Evolutionary conservation across 2,888 invertebrate genomes (phyloP).

Genomic region (Anorthoa munda): DNA sequence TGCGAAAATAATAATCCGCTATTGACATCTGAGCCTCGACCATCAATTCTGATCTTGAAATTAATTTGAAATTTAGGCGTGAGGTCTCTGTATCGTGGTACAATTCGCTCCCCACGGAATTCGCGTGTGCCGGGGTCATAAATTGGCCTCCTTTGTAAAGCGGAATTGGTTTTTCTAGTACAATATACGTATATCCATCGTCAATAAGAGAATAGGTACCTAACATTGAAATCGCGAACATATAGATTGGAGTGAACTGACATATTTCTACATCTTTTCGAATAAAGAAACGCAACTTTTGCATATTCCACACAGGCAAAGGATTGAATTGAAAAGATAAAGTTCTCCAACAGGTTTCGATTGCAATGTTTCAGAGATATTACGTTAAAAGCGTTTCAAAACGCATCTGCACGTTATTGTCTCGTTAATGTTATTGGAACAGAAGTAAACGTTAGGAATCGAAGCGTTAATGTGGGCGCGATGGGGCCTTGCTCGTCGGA

Average conservation of each 20-base stretch:
- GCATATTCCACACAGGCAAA: background rate
- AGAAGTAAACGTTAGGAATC: conserved; percentile 58
- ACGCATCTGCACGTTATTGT: conserved; percentile 52
- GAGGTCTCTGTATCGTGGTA: conserved; percentile 56
- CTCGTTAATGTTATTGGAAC: conserved; percentile 60
- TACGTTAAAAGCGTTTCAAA: conserved; percentile 46
- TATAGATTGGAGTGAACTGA: conserved; percentile 7
- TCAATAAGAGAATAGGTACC: conserved; percentile 65
- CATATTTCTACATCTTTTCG: conserved; percentile 11
- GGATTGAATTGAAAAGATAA: conserved; percentile 36
- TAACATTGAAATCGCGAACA: conserved; percentile 32
- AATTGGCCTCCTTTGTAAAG: conserved; percentile 83
- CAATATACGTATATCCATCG: conserved; percentile 70
- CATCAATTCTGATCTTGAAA: conserved; percentile 70
- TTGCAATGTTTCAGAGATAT: conserved; percentile 46
- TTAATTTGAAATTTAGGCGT: conserved; percentile 71
- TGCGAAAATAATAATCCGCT: conserved; percentile 65
- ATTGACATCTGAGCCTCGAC: conserved; percentile 62
- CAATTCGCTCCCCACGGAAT: conserved; percentile 64
- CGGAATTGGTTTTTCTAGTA: conserved; percentile 85
- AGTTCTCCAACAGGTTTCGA: conserved; percentile 15
- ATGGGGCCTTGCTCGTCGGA: conserved; percentile 64
- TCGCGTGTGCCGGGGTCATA: conserved; percentile 78
- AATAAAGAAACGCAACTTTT: conserved; percentile 9
- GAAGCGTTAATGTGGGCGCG: conserved; percentile 56